These are phyloP conservation scores for Xylota segnis DNA, from an alignment of 2,888 invertebrate species.

Conservation along the genomic window DNA sequence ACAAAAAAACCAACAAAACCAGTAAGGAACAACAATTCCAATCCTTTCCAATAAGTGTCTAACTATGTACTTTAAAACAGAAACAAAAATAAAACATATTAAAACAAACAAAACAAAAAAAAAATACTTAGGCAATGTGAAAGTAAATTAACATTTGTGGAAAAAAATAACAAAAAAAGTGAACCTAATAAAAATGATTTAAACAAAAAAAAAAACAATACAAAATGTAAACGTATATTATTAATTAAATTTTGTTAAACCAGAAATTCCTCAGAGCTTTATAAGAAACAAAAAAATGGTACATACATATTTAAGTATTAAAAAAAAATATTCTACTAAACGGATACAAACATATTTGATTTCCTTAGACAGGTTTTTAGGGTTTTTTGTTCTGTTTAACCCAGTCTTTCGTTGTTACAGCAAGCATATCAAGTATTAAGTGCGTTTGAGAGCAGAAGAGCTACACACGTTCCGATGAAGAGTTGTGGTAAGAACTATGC, in stretches of 20 bases:
- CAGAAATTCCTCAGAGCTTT: constrained; percentile 76
- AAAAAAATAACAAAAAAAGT: constrained; percentile 42
- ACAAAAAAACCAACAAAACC: constrained; percentile 13
- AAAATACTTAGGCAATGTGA: constrained; percentile 44
- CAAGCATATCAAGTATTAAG: too few species aligned
- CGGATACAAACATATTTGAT: constrained; percentile 12
- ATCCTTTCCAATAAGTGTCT: constrained; percentile 58
- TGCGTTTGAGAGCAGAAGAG: too few species aligned
- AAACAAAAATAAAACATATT: constrained; percentile 42
- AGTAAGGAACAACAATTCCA: constrained; percentile 39
- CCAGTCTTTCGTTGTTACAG: too few species aligned
- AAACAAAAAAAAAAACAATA: constrained; percentile 24
- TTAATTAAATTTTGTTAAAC: constrained; percentile 73
- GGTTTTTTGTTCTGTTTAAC: background rate
- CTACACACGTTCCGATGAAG: too few species aligned
- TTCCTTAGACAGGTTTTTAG: background rate
- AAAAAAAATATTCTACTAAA: constrained; percentile 72
- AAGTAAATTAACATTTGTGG: constrained; percentile 46
- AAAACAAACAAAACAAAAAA: constrained; percentile 8
- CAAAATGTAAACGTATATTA: constrained; percentile 60
- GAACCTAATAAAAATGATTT: constrained; percentile 47
- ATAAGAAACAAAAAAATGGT: constrained; percentile 73
- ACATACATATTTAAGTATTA: constrained; percentile 71
- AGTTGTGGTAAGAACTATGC: too few species aligned
- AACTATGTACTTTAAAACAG: constrained; percentile 38